Base-by-base conservation (phyloP, 2,113 vertebrate species). In the Thryonomys swinderianus region DNA sequence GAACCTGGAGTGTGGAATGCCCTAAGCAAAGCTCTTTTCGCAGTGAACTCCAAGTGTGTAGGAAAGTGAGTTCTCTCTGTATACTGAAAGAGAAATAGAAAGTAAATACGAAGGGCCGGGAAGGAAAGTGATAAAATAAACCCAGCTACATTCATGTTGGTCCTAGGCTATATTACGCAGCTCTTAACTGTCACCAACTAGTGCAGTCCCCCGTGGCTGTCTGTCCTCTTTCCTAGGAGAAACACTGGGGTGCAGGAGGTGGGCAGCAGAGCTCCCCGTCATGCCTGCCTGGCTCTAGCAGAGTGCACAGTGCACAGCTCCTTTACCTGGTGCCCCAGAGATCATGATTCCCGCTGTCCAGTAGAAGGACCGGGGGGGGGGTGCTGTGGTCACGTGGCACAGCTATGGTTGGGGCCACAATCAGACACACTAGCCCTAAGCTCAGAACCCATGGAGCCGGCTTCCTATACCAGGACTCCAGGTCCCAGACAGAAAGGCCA, bases 1-100 rank as follows among this genome's bases (percentile, higher is more conserved):
- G 51, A 21, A 85, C 88, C 61, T 32, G 51, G 16, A 69, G 37
- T 76, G 12, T 0, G 16, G 23, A 78, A 51, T 0, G 23, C 25
- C 45, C 91, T 59, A 5, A 66, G 53, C 11, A n/a, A 69, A 34
- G n/a, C 42, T 76, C 6, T 85, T 13, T 42, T 45, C 1, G 79
- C n/a, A 95, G 84, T 53, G 76, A 76, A 55, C 90, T 80, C 85
- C 85, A 76, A 96, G 91, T 84, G 57, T 84, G 37, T n/a, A 48
- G 85, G 51, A 92, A 84, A 92, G 85, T 37, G 78, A 90, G 42
- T 92, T 90, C 85, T 87, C 94, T 94, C 37, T n/a, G 73, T 42
- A 45, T 55, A 76, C 2, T 34, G 94, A 88, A 69, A 92, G 74
- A 34, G 48, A 91, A 88, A 76, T 27, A 88, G 51, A 85, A 73